phyloP scores from a whole-genome alignment of 2,888 invertebrate species.

The Habroteleia sp. region DNA sequence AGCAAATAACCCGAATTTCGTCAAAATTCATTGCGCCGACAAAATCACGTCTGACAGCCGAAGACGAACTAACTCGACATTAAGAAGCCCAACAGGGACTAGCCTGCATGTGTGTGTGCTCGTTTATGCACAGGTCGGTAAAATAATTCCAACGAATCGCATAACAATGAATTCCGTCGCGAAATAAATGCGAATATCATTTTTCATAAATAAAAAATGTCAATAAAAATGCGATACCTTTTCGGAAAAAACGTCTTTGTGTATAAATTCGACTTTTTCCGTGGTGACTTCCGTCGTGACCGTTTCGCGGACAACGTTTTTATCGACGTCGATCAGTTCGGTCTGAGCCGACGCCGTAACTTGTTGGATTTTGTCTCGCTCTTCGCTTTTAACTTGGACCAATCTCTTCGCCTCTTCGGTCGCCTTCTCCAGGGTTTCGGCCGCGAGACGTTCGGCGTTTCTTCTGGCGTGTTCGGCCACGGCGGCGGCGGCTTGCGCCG shows the following conservation, averaged over 20 bases:
- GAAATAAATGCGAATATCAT: no score
- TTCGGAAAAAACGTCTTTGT: no score
- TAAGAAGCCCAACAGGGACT: constrained; percentile 38
- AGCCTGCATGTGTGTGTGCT: no score
- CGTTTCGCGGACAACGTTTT: constrained; percentile 69
- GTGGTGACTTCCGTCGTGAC: constrained; percentile 72
- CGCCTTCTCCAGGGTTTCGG: constrained; percentile 75
- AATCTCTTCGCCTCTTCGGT: constrained; percentile 74
- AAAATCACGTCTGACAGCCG: constrained; percentile 23
- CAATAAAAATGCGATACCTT: constrained; percentile 67
- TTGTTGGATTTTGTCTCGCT: constrained; percentile 38
- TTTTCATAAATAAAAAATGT: neutral
- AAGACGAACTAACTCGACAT: constrained; percentile 20
- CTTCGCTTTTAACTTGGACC: constrained; percentile 68
- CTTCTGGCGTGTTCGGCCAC: constrained; percentile 81
- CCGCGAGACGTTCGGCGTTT: constrained; percentile 80
- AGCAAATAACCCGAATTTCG: constrained; percentile 45
- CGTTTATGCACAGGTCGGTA: no score
- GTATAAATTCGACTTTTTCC: constrained; percentile 68
- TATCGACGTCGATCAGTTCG: constrained; percentile 65
- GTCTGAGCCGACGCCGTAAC: constrained; percentile 72
- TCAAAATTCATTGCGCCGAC: constrained; percentile 29
- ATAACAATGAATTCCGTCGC: no score
- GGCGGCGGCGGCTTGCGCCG: constrained; percentile 79
- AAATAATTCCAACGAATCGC: no score